Conservation (phyloP, 2,888 invertebrate species). For the Tenthredo notha region DNA sequence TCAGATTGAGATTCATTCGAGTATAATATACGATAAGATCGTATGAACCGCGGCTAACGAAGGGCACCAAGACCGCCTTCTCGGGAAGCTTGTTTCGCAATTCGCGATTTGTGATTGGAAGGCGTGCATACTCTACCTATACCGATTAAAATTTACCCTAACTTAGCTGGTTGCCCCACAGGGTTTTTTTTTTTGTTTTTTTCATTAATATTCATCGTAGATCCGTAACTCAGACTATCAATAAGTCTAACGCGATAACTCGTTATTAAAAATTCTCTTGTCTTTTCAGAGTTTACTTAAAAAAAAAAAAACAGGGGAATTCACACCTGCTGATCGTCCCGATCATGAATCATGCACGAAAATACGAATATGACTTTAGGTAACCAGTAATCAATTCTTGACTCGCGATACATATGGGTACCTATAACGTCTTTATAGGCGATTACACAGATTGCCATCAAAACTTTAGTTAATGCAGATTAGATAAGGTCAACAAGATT, state of each 20-base stretch:
- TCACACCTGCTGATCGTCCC: not conserved
- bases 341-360: not conserved
- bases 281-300: not conserved
- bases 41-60: conserved; percentile 24
- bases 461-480: not conserved
- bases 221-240: not conserved
- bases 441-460: not conserved
- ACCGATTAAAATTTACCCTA: conserved; percentile 26
- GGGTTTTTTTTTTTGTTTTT: too few species aligned
- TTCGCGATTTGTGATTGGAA: conserved; percentile 31
- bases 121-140: conserved; percentile 26
- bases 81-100: conserved; percentile 17
- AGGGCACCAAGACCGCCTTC: conserved; percentile 35
- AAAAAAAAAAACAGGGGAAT: not conserved
- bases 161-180: not conserved
- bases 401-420: not conserved
- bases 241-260: not conserved
- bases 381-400: not conserved
- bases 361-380: not conserved
- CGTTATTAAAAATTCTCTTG: not conserved
- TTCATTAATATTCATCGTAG: not conserved
- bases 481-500: conserved; percentile 13
- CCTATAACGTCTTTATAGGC: not conserved
- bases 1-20: conserved; percentile 39
- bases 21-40: conserved; percentile 20